Evolutionary conservation across 2,888 invertebrate genomes (phyloP), one percentile per base, ranked within the genome.

Genomic region (Chrysotoxum bicinctum): DNA sequence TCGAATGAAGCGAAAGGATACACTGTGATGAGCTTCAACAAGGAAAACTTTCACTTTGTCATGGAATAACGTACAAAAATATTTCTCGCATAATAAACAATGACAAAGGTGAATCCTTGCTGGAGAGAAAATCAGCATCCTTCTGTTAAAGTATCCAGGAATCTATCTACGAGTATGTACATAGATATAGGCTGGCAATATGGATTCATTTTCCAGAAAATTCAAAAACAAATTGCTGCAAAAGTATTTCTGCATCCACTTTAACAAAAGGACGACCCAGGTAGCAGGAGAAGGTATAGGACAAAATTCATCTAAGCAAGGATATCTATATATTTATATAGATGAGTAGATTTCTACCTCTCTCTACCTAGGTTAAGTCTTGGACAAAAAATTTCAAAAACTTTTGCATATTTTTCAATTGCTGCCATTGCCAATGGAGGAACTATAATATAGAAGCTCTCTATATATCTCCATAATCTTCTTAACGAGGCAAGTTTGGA

Each of bases 201-300:
- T 56, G 26, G 45, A 58, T 37, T 54, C 52, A n/a, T 62, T 32
- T 62, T 72, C 21, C 43, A 50, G 64, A 26, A 76, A 70, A 58
- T 72, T 66, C 56, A 76, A 82, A 58, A 66, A 66, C 75, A 72
- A 75, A 80, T 72, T 76, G 66, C 58, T 84, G 66, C 78, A 69
- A 64, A 78, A 83, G 62, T 76, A 83, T 78, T 78, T 64, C n/a
- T 54, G 60, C 78, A 69, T 69, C 69, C 45, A 48, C 23, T 66
- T 45, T 19, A 74, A 56, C 40, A 48, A 35, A 72, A 70, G 66
- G 50, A 58, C 26, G 50, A 58, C 26, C 35, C 45, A 45, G 37
- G 12, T n/a, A n/a, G n/a, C n/a, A n/a, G n/a, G n/a, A n/a, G n/a
- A n/a, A n/a, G n/a, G n/a, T 16, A 45, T 37, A 37, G 35, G 19